Conservation (phyloP, 2,888 invertebrate species). For the Lagria hirta region DNA sequence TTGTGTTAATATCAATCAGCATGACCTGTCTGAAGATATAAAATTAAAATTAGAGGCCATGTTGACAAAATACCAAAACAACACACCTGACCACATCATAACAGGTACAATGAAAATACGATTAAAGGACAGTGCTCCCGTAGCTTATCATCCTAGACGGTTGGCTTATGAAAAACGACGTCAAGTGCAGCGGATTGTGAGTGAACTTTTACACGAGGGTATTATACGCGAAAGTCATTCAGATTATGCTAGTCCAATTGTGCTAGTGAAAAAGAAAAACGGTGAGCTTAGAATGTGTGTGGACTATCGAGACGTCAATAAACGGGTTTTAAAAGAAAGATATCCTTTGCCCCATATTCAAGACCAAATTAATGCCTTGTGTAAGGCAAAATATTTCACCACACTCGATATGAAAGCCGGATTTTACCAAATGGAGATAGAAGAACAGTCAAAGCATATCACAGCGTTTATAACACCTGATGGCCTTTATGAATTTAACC, state of each 20-base stretch:
- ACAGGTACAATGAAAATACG: slow-evolving; percentile 24
- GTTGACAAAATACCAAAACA: slow-evolving; percentile 14
- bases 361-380: slow-evolving; percentile 32
- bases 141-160: slow-evolving; percentile 29
- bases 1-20: slow-evolving; percentile 8
- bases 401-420: slow-evolving; percentile 33
- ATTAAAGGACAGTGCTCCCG: slow-evolving; percentile 23
- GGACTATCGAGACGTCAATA: slow-evolving; percentile 33
- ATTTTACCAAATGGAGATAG: slow-evolving; percentile 31
- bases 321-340: slow-evolving; percentile 29
- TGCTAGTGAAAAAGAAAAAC: slow-evolving; percentile 32
- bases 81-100: slow-evolving; percentile 24
- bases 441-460: slow-evolving; percentile 26
- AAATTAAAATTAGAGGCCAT: slow-evolving; percentile 13
- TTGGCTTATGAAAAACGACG: slow-evolving; percentile 28
- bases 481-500: slow-evolving; percentile 28
- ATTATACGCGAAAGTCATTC: slow-evolving; percentile 1
- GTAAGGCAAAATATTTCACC: slow-evolving; percentile 27
- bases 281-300: slow-evolving; percentile 30
- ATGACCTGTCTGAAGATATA: slow-evolving; percentile 4
- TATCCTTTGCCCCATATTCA: slow-evolving; percentile 30
- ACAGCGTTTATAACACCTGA: slow-evolving; percentile 31
- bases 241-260: slow-evolving; percentile 1
- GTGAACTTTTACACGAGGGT: not conserved
- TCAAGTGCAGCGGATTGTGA: slow-evolving; percentile 17